Percentiles rank a stretch among this genome's conserved stretches.
These are phyloP conservation scores for Perdita meconis DNA, from an alignment of 2,888 invertebrate species.

Conservation along the genomic window DNA sequence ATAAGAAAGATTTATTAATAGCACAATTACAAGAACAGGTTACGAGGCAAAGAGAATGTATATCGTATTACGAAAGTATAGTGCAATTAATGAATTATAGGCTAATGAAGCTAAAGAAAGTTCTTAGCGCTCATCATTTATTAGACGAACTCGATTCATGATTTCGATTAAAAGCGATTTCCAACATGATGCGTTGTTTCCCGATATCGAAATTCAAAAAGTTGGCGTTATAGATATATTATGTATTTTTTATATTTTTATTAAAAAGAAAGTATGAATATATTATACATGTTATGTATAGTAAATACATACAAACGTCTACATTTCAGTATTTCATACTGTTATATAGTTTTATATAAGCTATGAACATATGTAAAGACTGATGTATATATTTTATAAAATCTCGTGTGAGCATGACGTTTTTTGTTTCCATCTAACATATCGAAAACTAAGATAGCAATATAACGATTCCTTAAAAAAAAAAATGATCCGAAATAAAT, in stretches of 20 bases:
- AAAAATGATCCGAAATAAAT: no score
- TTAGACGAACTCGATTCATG: conserved; percentile 31
- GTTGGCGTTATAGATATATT: conserved; percentile 19
- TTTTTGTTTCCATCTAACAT: no score
- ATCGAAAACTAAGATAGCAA: no score
- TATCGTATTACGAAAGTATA: conserved; percentile 44
- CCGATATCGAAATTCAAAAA: neutral
- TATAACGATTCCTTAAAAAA: no score
- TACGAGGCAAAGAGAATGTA: conserved; percentile 36
- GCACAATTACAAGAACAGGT: conserved; percentile 38
- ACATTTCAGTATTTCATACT: conserved; percentile 15
- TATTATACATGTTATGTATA: conserved; percentile 4
- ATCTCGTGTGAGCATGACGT: conserved; percentile 30
- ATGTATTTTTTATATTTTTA: conserved; percentile 21
- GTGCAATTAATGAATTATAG: conserved; percentile 41
- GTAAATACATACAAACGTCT: conserved; percentile 22
- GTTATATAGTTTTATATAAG: conserved; percentile 11
- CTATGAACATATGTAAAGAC: conserved; percentile 31
- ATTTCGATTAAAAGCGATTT: neutral
- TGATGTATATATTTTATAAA: conserved; percentile 38
- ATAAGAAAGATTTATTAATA: conserved; percentile 36
- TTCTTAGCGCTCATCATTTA: conserved; percentile 31
- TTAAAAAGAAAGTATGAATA: conserved; percentile 1
- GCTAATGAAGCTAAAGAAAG: conserved; percentile 37
- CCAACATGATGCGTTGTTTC: neutral